Percentiles rank a stretch among this genome's conserved stretches.
These are phyloP conservation scores for Halocaridina rubra DNA, from an alignment of 2,888 invertebrate species.

Conservation along the genomic window DNA sequence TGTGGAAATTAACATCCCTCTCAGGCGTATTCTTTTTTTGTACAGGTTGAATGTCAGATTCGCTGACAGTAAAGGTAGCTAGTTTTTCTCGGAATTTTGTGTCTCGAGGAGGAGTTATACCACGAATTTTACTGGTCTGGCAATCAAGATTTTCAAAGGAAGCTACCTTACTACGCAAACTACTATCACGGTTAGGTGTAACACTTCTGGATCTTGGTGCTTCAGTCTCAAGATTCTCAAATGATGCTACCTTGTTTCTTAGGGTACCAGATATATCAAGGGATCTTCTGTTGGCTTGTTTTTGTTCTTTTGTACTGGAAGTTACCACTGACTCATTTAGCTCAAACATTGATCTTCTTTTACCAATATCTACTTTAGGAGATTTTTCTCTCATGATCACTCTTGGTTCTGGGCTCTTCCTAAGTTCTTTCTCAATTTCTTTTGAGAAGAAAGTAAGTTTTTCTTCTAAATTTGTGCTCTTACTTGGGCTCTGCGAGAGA, in stretches of 20 bases:
- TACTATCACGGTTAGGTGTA: slow-evolving; percentile 43
- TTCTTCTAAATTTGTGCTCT: slow-evolving; percentile 73
- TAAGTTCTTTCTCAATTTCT: slow-evolving; percentile 70
- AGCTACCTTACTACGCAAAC: slow-evolving; percentile 49
- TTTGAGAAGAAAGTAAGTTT: slow-evolving; percentile 75
- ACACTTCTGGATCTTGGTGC: slow-evolving; percentile 17
- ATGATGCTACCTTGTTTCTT: slow-evolving; percentile 64
- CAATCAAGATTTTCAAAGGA: slow-evolving; percentile 48
- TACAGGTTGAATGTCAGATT: slow-evolving; percentile 17
- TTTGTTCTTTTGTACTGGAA: slow-evolving; percentile 13
- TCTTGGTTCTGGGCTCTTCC: slow-evolving; percentile 74
- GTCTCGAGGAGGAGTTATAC: slow-evolving; percentile 46
- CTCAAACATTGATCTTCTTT: slow-evolving; percentile 86
- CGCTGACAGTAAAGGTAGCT: slow-evolving; percentile 46
- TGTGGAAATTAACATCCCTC: slow-evolving; percentile 63
- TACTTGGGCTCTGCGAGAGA: slow-evolving; percentile 35
- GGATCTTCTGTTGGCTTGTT: slow-evolving; percentile 29
- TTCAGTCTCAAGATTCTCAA: slow-evolving; percentile 58
- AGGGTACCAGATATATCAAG: slow-evolving; percentile 42
- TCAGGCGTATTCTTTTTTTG: slow-evolving; percentile 61
- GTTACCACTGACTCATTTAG: slow-evolving; percentile 20
- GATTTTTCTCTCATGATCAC: slow-evolving; percentile 56
- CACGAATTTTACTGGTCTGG: slow-evolving; percentile 25
- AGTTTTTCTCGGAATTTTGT: slow-evolving; percentile 55
- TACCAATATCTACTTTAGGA: slow-evolving; percentile 81